These are phyloP conservation scores for Pelochelys cantorii DNA, from an alignment of 2,797 vertebrate species.

Conservation along the genomic window DNA sequence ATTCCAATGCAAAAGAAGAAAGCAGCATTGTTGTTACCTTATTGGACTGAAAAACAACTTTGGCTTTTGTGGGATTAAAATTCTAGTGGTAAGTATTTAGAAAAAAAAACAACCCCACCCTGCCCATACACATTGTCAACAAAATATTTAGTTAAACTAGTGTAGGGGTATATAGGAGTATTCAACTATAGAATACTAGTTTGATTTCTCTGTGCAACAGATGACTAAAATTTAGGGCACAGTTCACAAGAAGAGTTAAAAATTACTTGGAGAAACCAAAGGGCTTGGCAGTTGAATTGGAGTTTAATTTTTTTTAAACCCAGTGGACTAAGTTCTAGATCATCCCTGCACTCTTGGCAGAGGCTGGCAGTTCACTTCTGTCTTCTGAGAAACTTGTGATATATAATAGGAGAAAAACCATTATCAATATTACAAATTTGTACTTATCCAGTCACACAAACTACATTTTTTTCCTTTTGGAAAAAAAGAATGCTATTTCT, in stretches of 20 bases:
- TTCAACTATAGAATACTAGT: background rate
- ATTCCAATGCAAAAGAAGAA: conserved; percentile 54
- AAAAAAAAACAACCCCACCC: background rate
- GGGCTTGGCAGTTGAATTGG: conserved; percentile 31
- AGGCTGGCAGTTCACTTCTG: conserved; percentile 62
- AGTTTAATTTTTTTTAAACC: conserved; percentile 56
- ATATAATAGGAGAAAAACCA: conserved; percentile 63
- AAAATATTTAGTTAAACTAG: conserved; percentile 42
- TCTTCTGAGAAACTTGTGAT: conserved; percentile 56
- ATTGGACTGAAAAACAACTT: background rate
- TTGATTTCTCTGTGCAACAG: conserved; percentile 4
- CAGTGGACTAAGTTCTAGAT: conserved; percentile 50
- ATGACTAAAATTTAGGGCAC: background rate
- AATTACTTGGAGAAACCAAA: conserved; percentile 27
- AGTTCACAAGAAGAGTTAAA: conserved; percentile 45
- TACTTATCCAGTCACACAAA: conserved; percentile 53
- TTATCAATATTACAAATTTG: conserved; percentile 68
- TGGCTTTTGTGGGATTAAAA: conserved; percentile 28
- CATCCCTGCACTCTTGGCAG: conserved; percentile 58
- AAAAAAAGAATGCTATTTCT: conserved; percentile 53
- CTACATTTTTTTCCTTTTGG: conserved; percentile 2
- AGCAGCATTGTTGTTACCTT: conserved; percentile 37
- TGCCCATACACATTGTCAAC: background rate
- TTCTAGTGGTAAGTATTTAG: conserved; percentile 1
- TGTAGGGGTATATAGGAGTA: conserved; percentile 3